Conservation (phyloP, 2,113 vertebrate species). For the Blennius ocellaris region DNA sequence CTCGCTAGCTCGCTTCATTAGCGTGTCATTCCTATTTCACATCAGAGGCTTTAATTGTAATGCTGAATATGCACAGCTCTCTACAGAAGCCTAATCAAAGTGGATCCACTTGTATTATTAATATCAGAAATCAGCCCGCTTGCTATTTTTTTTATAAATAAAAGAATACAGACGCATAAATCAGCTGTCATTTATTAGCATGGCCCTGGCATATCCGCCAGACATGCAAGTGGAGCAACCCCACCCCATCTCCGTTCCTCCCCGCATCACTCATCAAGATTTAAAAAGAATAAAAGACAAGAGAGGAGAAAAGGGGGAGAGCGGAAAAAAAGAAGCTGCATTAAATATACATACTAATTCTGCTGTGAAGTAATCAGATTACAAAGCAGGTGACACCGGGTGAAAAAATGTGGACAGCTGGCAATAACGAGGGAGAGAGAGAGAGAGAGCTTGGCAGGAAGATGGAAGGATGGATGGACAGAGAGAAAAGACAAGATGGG, state of each 20-base stretch:
- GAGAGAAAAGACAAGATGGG: slow-evolving; percentile 48
- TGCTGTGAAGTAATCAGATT: slow-evolving; percentile 98
- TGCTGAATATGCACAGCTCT: slow-evolving; percentile 99
- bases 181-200: slow-evolving; percentile 99
- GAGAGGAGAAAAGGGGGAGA: slow-evolving; percentile 44
- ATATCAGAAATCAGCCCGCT: slow-evolving; percentile 99
- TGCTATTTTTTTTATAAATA: slow-evolving; percentile 99
- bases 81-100: slow-evolving; percentile 99
- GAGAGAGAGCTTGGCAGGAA: slow-evolving; percentile 83
- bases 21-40: slow-evolving; percentile 99
- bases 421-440: slow-evolving; percentile 91
- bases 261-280: slow-evolving; percentile 99
- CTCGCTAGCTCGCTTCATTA: slow-evolving; percentile 99
- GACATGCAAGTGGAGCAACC: slow-evolving; percentile 93
- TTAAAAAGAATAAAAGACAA: slow-evolving; percentile 85
- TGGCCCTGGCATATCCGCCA: slow-evolving; percentile 97
- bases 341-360: slow-evolving; percentile 99
- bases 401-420: slow-evolving; percentile 89
- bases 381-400: slow-evolving; percentile 98
- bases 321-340: slow-evolving; percentile 82
- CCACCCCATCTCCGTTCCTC: slow-evolving; percentile 91
- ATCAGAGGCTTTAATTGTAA: slow-evolving; percentile 99
- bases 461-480: slow-evolving; percentile 61
- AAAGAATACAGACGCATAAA: slow-evolving; percentile 99
- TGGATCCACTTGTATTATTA: slow-evolving; percentile 99